Base-by-base conservation (phyloP, 2,888 invertebrate species). In the Microctonus hyperodae region DNA sequence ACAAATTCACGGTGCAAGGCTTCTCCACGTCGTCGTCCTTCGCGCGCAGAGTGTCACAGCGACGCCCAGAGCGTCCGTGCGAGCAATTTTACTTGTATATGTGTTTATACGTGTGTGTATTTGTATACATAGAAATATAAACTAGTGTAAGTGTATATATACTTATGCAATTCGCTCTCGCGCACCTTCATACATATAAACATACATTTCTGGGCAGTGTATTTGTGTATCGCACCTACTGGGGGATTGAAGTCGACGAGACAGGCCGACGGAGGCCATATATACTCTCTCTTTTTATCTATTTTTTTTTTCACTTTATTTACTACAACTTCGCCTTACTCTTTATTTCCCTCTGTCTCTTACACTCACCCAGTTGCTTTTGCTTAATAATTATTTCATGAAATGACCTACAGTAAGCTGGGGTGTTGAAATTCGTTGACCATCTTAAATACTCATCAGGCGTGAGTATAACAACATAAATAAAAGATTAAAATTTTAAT, bases 31-130 rank as follows among this genome's bases (percentile, higher is more conserved):
- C 71, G 72, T 75, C 76, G 74, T 78, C 79, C 79, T 82, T 83
- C 81, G 81, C 81, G 76, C 83, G 77, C 70, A 73, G 77, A 81
- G 82, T 82, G 82, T 82, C 75, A 77, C 75, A 78, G 75, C 78
- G 78, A 81, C 80, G 80, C 79, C 79, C 76, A 72, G 70, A 75
- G 76, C 78, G 79, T 81, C 78, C 75, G 74, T 75, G 72, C 71
- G 70, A 72, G 71, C 71, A 53, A 69, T 69, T 64, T 64, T 58
- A 40, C 44, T 59, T 60, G 64, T 64, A 69, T 73, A 73, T 71
- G 72, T 72, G 72, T 69, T 50, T 67, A 58, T 70, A 65, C 66
- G 67, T 70, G 71, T 72, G 71, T 69, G 51, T 65, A 58, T 70
- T 64, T 66, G 68, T 67, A 58, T 71, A 62, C 63, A 67, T 65